Evolutionary conservation across 2,888 invertebrate genomes (phyloP), one percentile per base, ranked within the genome.

Genomic region (Dimorphilus gyrociliatus): DNA sequence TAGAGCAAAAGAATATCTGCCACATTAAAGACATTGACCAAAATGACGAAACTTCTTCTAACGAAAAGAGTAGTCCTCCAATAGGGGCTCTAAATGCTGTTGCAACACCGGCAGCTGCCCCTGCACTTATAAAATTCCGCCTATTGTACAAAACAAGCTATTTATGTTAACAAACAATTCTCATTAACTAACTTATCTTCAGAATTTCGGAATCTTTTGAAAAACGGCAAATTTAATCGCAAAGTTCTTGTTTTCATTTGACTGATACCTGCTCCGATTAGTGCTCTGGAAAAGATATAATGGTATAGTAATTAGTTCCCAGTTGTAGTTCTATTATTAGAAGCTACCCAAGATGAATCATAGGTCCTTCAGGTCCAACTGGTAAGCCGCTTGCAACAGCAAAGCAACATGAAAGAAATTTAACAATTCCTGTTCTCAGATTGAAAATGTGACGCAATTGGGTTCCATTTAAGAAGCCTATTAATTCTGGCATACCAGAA

Each of bases 351-450:
- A 64, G 45, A 40, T 63, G 63, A 30, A 64, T 57, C 63, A 64
- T 63, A 12, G 64, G 64, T 12, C 63, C 64, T 42, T 64, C 63
- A 18, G 61, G 63, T 14, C 65, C 65, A 3, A 63, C 60, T 10
- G 64, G 63, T 39, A 65, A 47, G 3, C 63, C 62, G 41, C 59
- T 54, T 2, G 60, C 52, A 16, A 65, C 62, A 14, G 61, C 60
- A 19, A 54, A 48, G 18, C 46, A 40, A 34, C 51, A 51, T 10
- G 42, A 42, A 27, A 42, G 23, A 25, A 41, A 42, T 37, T 42
- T 42, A 33, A 42, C 37, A 27, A 16, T 15, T 28, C 40, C 40
- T 2, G 40, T 25, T 7, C 41, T 33, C 23, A 42, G 27, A 23
- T 37, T 42, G 37, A 42, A 33, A 31, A 42, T 40, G 27, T 41